These are phyloP conservation scores for Diachrysia chrysitis DNA, from an alignment of 2,888 invertebrate species.

Conservation along the genomic window DNA sequence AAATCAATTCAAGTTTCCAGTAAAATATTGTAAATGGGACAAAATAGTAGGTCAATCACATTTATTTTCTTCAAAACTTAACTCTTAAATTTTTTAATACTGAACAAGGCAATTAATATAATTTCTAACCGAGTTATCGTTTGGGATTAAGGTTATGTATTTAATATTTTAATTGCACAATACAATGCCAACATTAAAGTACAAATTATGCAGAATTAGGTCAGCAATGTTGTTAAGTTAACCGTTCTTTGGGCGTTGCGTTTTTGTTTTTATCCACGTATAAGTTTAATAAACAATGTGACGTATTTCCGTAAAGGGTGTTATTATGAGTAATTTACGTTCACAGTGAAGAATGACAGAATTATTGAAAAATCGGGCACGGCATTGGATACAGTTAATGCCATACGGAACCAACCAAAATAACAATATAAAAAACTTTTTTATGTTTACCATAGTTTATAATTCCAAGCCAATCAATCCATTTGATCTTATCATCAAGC, in stretches of 20 bases:
- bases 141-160: slow-evolving; percentile 13
- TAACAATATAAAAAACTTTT: too few relatives aligned
- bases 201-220: slow-evolving; percentile 32
- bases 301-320: slow-evolving; percentile 38
- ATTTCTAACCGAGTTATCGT: background rate
- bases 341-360: slow-evolving; percentile 56
- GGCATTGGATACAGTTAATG: slow-evolving; percentile 26
- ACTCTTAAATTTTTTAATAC: too few relatives aligned
- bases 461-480: too few relatives aligned
- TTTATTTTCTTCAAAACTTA: too few relatives aligned
- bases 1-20: too few relatives aligned
- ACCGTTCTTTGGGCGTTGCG: background rate
- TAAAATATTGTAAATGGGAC: too few relatives aligned
- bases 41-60: too few relatives aligned
- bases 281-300: slow-evolving; percentile 21
- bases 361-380: slow-evolving; percentile 41
- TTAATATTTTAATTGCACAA: slow-evolving; percentile 26
- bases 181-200: slow-evolving; percentile 18
- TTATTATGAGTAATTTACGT: slow-evolving; percentile 59
- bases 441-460: too few relatives aligned
- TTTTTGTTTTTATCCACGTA: slow-evolving; percentile 9
- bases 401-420: background rate
- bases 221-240: slow-evolving; percentile 22
- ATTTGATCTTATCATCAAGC: too few relatives aligned
- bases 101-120: slow-evolving; percentile 1